These are phyloP conservation scores for Acomys russatus DNA, from an alignment of 2,797 vertebrate genomes.

Conservation along the genomic window DNA sequence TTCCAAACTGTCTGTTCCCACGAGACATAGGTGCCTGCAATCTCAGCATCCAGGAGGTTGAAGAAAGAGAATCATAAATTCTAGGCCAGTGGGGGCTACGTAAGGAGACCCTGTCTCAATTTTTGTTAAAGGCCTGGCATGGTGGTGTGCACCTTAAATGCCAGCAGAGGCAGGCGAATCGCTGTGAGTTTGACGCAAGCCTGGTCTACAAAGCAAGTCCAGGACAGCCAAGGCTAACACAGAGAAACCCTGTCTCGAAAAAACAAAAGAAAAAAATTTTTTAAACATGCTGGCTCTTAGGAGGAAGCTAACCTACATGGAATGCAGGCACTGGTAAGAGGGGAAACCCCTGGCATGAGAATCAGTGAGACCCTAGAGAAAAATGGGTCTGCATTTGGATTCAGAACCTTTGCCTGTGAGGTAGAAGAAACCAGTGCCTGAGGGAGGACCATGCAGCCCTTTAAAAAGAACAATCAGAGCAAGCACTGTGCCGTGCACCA, in stretches of 20 bases:
- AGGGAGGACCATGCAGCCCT: background rate
- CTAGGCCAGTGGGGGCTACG: background rate
- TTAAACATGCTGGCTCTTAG: background rate
- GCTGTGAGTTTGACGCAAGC: too few species aligned
- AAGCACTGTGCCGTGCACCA: background rate
- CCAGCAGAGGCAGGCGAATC: too few species aligned
- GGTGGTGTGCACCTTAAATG: too few species aligned
- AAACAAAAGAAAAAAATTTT: fast-evolving
- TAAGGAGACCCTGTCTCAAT: background rate
- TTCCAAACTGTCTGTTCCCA: background rate
- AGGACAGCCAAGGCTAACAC: too few species aligned
- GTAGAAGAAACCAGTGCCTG: background rate
- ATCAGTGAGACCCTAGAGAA: background rate
- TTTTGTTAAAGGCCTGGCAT: too few species aligned
- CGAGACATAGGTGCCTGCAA: background rate
- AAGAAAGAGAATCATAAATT: background rate
- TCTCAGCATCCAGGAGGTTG: background rate
- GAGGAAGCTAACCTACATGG: background rate
- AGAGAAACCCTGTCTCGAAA: too few species aligned
- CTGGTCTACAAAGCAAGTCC: too few species aligned
- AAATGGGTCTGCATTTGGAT: background rate
- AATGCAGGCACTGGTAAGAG: background rate
- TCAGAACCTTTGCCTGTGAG: background rate
- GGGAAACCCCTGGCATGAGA: background rate
- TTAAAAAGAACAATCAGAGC: background rate